Conservation (phyloP, 2,888 invertebrate species). For the Diaphora mendica region DNA sequence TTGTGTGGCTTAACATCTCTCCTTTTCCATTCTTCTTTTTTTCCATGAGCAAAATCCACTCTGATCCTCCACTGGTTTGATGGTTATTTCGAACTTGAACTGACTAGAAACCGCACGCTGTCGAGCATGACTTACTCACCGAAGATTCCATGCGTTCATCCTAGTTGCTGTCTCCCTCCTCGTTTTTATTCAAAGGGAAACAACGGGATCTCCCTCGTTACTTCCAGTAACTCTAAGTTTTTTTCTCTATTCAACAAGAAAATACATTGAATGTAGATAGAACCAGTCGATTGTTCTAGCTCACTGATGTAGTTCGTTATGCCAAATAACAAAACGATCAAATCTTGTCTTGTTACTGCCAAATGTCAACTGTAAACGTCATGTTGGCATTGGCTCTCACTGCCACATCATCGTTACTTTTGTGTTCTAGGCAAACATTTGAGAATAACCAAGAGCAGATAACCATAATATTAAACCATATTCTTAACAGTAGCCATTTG, state of each 20-base stretch:
- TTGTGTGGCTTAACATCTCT: no score
- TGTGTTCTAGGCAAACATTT: slow-evolving; percentile 3
- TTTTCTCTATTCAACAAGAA: background rate
- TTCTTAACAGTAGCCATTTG: no score
- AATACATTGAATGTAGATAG: slow-evolving; percentile 1
- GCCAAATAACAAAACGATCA: slow-evolving; percentile 34
- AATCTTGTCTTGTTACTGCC: slow-evolving; percentile 43
- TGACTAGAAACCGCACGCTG: background rate
- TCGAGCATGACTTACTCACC: background rate
- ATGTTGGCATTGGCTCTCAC: slow-evolving; percentile 23
- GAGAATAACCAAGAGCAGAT: background rate
- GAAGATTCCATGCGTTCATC: no score
- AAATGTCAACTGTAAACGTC: slow-evolving; percentile 39
- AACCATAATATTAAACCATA: no score
- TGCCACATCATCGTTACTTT: slow-evolving; percentile 8
- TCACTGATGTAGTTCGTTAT: slow-evolving; percentile 45
- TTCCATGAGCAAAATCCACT: no score
- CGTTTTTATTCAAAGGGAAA: background rate
- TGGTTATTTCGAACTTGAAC: background rate
- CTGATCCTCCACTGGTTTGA: no score
- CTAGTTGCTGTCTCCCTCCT: no score
- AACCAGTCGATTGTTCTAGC: slow-evolving; percentile 29
- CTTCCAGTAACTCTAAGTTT: background rate
- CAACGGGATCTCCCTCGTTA: no score
- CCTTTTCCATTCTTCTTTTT: no score